Evolutionary conservation across 2,888 invertebrate genomes (phyloP), one percentile per base, ranked within the genome.

Genomic region (Catocala fraxini): DNA sequence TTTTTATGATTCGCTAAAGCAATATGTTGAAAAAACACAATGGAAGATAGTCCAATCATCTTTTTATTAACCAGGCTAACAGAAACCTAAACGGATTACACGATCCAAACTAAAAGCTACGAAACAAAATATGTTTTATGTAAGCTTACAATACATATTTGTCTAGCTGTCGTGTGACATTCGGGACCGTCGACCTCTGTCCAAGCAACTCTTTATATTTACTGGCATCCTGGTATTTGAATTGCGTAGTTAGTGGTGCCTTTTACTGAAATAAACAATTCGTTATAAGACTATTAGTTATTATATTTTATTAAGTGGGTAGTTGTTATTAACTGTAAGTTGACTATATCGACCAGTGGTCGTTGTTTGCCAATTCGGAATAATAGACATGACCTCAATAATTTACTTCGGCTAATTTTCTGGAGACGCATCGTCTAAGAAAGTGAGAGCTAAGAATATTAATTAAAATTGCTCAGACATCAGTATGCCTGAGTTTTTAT

Each of bases 201-300:
- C 48, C 52, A 51, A 56, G 43, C 39, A 42, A 25, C 56, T 59
- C 43, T 47, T 34, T n/a, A 15, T 71, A 57, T 71, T 62, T 60
- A 13, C 52, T 53, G 25, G 51, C 57, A 49, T 42, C 46, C 52
- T 34, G 41, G 33, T 58, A 68, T 58, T 71, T 59, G 42, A 41
- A 33, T 34, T 43, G 57, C 35, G 41, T 35, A 35, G 43, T 41
- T 59, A 39, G 49, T 45, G 41, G 48, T 9, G 35, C 45, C 51
- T 61, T 65, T 60, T 65, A 52, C 51, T 51, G 45, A 60, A 57
- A 63, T 65, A 68, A 56, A 59, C 51, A 58, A 13, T 67, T 63
- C 58, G 56, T 53, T 62, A 56, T 35, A 57, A 56, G 33, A 35
- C 46, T 41, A 25, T 1, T 3, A 25, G 25, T 25, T 25, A 25